Percentiles rank a stretch among this genome's conserved stretches.
Evolutionary conservation across 2,888 invertebrate species (phyloP).

Genomic region (Oxyscelio sp.): DNA sequence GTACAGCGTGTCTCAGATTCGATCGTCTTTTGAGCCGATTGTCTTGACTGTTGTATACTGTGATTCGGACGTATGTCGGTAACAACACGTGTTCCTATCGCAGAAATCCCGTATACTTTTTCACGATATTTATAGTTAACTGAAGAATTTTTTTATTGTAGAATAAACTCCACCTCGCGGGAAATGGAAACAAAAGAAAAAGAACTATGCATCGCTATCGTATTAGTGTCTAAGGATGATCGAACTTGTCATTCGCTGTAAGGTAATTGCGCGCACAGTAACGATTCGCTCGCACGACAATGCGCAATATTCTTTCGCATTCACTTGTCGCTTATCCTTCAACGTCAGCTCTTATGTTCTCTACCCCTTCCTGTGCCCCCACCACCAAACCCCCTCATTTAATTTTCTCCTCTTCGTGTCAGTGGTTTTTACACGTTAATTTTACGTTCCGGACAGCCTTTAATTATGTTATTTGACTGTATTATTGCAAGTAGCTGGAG

Average conservation of each 20-base stretch:
- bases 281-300: slow-evolving; percentile 33
- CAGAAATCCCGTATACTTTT: slow-evolving; percentile 68
- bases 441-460: neutral
- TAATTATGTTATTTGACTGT: neutral
- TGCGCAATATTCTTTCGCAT: slow-evolving; percentile 61
- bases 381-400: neutral
- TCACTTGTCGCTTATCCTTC: slow-evolving; percentile 21
- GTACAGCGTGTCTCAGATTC: slow-evolving; percentile 84
- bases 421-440: neutral
- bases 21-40: slow-evolving; percentile 83
- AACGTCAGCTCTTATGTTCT: neutral
- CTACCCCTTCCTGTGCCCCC: too few relatives aligned
- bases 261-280: slow-evolving; percentile 72
- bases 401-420: neutral
- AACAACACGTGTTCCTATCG: slow-evolving; percentile 75
- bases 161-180: slow-evolving; percentile 41
- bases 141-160: slow-evolving; percentile 32
- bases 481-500: slow-evolving; percentile 44
- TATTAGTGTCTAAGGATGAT: slow-evolving; percentile 80
- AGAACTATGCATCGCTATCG: slow-evolving; percentile 36
- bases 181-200: neutral
- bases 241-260: slow-evolving; percentile 84
- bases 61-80: slow-evolving; percentile 61
- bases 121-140: slow-evolving; percentile 58
- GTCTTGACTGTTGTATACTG: slow-evolving; percentile 75